Conservation (phyloP, 2,888 invertebrate genomes). For the Catocala sponsa region DNA sequence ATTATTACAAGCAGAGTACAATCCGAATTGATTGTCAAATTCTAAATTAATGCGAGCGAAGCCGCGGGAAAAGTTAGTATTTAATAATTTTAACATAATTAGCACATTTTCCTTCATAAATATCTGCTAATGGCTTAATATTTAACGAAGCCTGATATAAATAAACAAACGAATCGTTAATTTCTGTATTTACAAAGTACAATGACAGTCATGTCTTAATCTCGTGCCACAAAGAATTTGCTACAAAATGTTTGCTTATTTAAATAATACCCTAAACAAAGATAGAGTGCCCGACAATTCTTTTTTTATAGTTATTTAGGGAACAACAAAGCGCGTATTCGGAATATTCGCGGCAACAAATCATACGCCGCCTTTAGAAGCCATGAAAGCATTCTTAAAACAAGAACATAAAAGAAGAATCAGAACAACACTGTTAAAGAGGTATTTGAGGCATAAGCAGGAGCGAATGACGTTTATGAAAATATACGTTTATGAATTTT, state of each 20-base stretch:
- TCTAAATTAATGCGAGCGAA: too few species aligned
- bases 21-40: too few species aligned
- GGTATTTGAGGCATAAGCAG: slow-evolving; percentile 21
- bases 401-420: slow-evolving; percentile 64
- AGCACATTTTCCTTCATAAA: too few species aligned
- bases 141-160: too few species aligned
- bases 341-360: slow-evolving; percentile 78
- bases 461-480: slow-evolving; percentile 26
- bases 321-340: slow-evolving; percentile 60
- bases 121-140: too few species aligned
- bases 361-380: slow-evolving; percentile 76
- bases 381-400: slow-evolving; percentile 79
- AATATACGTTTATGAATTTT: too few species aligned
- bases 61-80: too few species aligned
- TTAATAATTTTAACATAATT: too few species aligned
- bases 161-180: too few species aligned
- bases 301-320: slow-evolving; percentile 44
- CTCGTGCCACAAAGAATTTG: not conserved
- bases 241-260: slow-evolving; percentile 13
- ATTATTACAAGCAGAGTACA: too few species aligned
- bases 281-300: slow-evolving; percentile 45
- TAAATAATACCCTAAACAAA: slow-evolving; percentile 29
- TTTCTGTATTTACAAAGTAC: too few species aligned
- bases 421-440: slow-evolving; percentile 54
- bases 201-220: too few species aligned